A percentile compares a stretch with the other conserved stretches of the same genome.
phyloP scores from a whole-genome alignment of 2,888 invertebrate genomes.

The Therioaphis trifolii region DNA sequence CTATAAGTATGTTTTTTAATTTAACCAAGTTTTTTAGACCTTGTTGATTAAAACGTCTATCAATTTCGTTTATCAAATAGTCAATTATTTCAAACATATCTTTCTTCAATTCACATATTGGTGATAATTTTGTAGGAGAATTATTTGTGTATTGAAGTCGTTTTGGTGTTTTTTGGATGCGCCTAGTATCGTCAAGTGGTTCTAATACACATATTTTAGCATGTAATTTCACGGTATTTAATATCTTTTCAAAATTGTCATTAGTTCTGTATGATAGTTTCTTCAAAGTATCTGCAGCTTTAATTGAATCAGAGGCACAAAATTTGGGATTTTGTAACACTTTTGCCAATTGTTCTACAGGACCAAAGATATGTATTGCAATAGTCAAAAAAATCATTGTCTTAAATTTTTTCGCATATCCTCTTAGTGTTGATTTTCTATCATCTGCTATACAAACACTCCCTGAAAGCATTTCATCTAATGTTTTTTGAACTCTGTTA shows the following conservation, averaged over 20 bases:
- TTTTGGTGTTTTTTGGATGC: too few species aligned
- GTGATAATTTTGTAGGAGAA: neutral
- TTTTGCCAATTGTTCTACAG: too few species aligned
- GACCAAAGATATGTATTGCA: slow-evolving; percentile 30
- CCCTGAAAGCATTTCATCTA: too few species aligned
- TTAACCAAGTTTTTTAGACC: slow-evolving; percentile 1
- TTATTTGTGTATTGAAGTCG: neutral
- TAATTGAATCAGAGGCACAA: slow-evolving; percentile 19
- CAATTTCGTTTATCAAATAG: too few species aligned
- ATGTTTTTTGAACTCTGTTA: slow-evolving; percentile 32
- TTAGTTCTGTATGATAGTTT: slow-evolving; percentile 22
- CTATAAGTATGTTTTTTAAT: neutral
- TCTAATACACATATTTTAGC: too few species aligned
- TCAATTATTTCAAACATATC: slow-evolving; percentile 23
- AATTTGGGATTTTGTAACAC: too few species aligned
- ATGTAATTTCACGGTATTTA: too few species aligned
- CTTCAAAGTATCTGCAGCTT: slow-evolving; percentile 7
- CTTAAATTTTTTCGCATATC: slow-evolving; percentile 12
- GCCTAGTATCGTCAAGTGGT: too few species aligned
- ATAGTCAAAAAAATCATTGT: slow-evolving; percentile 27
- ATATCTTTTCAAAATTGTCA: slow-evolving; percentile 9
- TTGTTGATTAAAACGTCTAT: slow-evolving; percentile 2
- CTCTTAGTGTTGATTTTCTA: slow-evolving; percentile 22
- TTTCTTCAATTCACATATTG: slow-evolving; percentile 3
- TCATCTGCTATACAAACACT: slow-evolving; percentile 18